Evolutionary conservation across 2,113 vertebrate genomes (phyloP).

Genomic region (Peromyscus californicus): DNA sequence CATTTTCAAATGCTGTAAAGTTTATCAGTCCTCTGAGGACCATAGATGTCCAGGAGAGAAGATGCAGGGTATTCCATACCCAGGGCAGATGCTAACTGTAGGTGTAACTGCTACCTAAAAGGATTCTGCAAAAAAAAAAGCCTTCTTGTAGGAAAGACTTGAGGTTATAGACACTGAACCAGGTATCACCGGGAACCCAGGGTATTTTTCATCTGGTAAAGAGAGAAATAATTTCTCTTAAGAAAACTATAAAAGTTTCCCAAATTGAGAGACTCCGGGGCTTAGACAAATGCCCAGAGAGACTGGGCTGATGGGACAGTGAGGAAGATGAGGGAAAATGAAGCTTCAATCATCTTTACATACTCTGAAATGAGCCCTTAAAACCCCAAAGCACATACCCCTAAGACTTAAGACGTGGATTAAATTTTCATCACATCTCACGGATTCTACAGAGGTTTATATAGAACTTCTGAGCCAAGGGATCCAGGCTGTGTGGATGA

Average conservation of each 20-base stretch:
- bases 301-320: no score
- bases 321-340: not conserved
- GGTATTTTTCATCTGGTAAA: not conserved
- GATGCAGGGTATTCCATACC: not conserved
- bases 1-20: not conserved
- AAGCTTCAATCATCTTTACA: not conserved
- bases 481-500: not conserved
- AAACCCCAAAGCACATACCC: no score
- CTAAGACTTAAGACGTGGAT: not conserved
- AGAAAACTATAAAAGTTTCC: not conserved
- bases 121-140: not conserved
- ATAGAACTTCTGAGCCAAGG: not conserved
- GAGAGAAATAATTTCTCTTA: not conserved
- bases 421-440: not conserved
- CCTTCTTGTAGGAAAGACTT: not conserved
- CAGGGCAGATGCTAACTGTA: no score
- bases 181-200: not conserved
- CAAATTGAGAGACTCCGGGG: not conserved
- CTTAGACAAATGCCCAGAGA: not conserved
- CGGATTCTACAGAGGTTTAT: not conserved
- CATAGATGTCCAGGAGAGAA: not conserved
- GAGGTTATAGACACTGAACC: not conserved
- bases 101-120: not conserved
- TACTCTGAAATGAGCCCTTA: not conserved
- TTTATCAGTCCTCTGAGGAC: not conserved